Conservation (phyloP, 2,113 vertebrate genomes). For the Sinocyclocheilus maitianheensis region DNA sequence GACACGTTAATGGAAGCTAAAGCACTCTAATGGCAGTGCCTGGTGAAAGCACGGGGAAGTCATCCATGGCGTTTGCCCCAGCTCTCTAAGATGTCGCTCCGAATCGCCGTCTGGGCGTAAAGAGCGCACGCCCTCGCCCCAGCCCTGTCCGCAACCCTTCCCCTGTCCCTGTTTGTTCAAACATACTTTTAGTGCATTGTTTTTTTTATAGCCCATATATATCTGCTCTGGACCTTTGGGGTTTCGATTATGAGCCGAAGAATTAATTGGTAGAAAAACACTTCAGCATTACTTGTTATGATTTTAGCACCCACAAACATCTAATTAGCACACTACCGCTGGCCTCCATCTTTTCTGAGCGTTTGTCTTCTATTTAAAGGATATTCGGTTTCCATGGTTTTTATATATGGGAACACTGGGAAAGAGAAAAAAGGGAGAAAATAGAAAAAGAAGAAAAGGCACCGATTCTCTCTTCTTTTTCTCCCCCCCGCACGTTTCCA, state of each 20-base stretch:
- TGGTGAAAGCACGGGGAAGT: slow-evolving; percentile 60
- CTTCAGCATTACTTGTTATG: slow-evolving; percentile 48
- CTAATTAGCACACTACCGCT: slow-evolving; percentile 51
- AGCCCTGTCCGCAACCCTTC: slow-evolving; percentile 34
- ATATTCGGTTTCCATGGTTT: slow-evolving; percentile 33
- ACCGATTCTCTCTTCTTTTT: slow-evolving; percentile 8
- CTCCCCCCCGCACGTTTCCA: slow-evolving; percentile 39
- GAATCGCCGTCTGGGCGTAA: slow-evolving; percentile 51
- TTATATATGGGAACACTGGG: neutral
- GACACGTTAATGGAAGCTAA: slow-evolving; percentile 80
- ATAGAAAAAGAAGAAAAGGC: slow-evolving; percentile 9
- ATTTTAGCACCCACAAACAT: slow-evolving; percentile 39
- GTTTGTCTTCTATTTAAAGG: slow-evolving; percentile 38
- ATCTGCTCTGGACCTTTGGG: slow-evolving; percentile 16
- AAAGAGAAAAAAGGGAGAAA: slow-evolving; percentile 1
- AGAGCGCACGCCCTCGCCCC: slow-evolving; percentile 14
- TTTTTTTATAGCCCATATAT: neutral
- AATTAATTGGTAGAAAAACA: slow-evolving; percentile 49
- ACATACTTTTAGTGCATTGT: neutral
- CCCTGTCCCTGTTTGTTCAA: slow-evolving; percentile 12
- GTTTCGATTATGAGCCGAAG: slow-evolving; percentile 31
- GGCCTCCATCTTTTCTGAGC: slow-evolving; percentile 41
- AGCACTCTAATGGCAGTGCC: slow-evolving; percentile 73
- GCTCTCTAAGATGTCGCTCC: slow-evolving; percentile 69
- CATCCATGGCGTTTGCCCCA: slow-evolving; percentile 60